phyloP scores from a whole-genome alignment of 2,888 invertebrate genomes.

The Himalopsyche anomala region DNA sequence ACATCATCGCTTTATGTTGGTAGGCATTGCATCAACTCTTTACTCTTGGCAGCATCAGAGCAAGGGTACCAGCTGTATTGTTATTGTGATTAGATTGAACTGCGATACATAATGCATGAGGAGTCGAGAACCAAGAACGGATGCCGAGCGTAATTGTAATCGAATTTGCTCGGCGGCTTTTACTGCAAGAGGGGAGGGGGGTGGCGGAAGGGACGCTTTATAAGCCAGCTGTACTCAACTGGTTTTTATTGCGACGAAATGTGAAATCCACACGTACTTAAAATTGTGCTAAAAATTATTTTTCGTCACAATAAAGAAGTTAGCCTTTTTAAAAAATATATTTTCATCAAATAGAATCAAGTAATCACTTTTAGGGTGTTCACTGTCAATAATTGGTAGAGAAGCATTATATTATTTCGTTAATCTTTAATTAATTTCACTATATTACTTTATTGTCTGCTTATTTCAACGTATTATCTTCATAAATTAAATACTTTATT shows the following conservation, averaged over 20 bases:
- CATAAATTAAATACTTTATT: too few relatives aligned
- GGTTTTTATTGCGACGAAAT: neutral
- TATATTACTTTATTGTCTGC: too few relatives aligned
- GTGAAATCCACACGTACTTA: too few relatives aligned
- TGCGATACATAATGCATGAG: constrained; percentile 64
- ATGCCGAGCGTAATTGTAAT: constrained; percentile 64
- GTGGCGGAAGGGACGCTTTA: neutral
- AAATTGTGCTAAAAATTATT: too few relatives aligned
- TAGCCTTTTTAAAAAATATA: too few relatives aligned
- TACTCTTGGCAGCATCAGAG: neutral
- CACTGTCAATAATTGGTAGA: too few relatives aligned
- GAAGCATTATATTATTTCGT: too few relatives aligned
- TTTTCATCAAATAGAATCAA: too few relatives aligned
- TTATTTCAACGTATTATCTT: too few relatives aligned
- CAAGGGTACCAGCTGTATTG: constrained; percentile 8
- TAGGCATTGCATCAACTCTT: neutral
- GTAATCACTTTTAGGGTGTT: too few relatives aligned
- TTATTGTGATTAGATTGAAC: constrained; percentile 31
- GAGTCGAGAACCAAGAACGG: constrained; percentile 42
- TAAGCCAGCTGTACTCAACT: neutral
- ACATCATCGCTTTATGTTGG: neutral
- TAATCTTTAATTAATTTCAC: too few relatives aligned
- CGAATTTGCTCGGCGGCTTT: constrained; percentile 60
- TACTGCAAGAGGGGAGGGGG: neutral
- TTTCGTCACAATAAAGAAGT: too few relatives aligned